phyloP scores from a whole-genome alignment of 2,113 vertebrate species.

The Stigmatopora argus region DNA sequence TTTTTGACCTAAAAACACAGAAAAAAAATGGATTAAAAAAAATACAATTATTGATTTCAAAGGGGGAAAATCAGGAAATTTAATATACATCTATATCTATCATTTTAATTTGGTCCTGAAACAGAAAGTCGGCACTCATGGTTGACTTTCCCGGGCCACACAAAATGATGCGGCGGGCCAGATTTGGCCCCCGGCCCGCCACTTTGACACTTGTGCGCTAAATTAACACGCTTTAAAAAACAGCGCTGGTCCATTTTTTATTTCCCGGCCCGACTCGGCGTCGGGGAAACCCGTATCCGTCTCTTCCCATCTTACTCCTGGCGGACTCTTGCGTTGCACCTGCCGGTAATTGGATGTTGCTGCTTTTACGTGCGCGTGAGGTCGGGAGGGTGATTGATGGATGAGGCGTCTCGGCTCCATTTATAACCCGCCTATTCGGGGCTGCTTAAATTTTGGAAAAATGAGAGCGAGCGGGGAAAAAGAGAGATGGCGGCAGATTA shows the following conservation, averaged over 20 bases:
- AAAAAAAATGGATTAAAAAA: no score
- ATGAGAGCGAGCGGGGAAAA: slow-evolving; percentile 71
- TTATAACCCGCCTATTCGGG: slow-evolving; percentile 89
- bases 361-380: not conserved
- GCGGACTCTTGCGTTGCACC: slow-evolving; percentile 91
- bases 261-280: slow-evolving; percentile 79
- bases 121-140: no score
- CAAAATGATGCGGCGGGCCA: no score
- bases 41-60: no score
- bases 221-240: slow-evolving; percentile 98
- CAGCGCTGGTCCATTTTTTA: slow-evolving; percentile 81
- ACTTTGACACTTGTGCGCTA: slow-evolving; percentile 63
- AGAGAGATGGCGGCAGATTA: slow-evolving; percentile 84
- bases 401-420: slow-evolving; percentile 80
- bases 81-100: no score
- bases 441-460: slow-evolving; percentile 97
- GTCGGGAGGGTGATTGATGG: slow-evolving; percentile 81
- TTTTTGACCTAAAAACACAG: no score
- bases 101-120: no score
- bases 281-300: slow-evolving; percentile 82
- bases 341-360: slow-evolving; percentile 93
- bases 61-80: no score
- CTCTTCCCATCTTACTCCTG: slow-evolving; percentile 95
- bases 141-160: no score
- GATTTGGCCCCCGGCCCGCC: no score